Evolutionary conservation across 2,113 vertebrate species (phyloP), one percentile per base, ranked within the genome.

Genomic region (Triplophysa tibetana): DNA sequence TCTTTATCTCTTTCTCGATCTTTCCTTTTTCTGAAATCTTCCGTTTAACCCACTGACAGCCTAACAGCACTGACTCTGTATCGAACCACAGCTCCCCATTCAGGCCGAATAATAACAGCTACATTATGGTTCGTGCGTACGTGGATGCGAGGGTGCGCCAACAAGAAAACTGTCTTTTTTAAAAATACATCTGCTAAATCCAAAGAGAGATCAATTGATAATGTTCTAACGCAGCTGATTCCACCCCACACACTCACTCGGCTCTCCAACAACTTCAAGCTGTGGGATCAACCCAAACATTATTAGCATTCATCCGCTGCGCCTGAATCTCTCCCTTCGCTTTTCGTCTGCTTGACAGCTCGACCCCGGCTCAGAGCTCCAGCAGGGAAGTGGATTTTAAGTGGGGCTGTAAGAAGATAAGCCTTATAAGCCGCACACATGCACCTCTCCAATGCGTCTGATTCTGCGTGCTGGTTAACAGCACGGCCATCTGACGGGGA

Each of bases 381-480:
- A 60, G 45, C 41, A 29, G 54, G 81, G 67, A 24, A 26, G 21
- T 64, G 74, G 74, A 76, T 65, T 64, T 70, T 78, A 72, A 82
- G 69, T 38, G 50, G 17, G 41, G 48, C 50, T 83, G 63, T 80
- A 83, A 77, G 73, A 58, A 80, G 70, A 75, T 79, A 52, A 79
- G 73, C 41, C 77, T 77, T 60, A 50, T 83, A 77, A 81, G 74
- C 74, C n/a, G 68, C 68, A 77, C 52, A 64, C 69, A 64, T 68
- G 64, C 67, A 76, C 77, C 29, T 73, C 60, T 78, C 52, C 48
- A 41, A 69, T n/a, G 33, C 38, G 67, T 33, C 50, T 73, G 41
- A 23, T 21, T 17, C 48, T 77, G 67, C 21, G 45, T 24, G 12
- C 52, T 64, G 38, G 52, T 29, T 38, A 62, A 50, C 41, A 64